Evolutionary conservation across 1,140 invertebrate species (phyloP).

Genomic region (Trialeurodes vaporariorum): DNA sequence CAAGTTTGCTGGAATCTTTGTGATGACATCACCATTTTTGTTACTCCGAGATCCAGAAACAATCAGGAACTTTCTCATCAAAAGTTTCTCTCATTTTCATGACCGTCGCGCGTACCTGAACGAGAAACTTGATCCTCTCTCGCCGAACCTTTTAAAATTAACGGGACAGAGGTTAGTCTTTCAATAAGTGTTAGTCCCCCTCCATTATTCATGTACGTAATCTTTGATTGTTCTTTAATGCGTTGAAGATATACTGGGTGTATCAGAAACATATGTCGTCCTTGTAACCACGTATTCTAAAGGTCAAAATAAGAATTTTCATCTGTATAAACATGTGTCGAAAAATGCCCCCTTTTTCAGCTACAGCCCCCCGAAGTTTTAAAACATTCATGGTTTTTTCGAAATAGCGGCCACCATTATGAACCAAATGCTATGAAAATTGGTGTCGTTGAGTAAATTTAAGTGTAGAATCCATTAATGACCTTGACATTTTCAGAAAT

Average conservation of each 20-base stretch:
- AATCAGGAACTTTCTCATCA: slow-evolving; percentile 38
- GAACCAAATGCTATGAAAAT: too few species aligned
- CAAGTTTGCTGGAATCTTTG: slow-evolving; percentile 20
- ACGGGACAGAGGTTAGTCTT: slow-evolving; percentile 37
- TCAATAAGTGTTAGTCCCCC: not conserved
- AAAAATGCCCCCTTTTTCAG: too few species aligned
- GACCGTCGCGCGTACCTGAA: slow-evolving; percentile 32
- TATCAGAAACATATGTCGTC: too few species aligned
- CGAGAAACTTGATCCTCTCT: slow-evolving; percentile 39
- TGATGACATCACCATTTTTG: slow-evolving; percentile 27
- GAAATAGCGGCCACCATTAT: too few species aligned
- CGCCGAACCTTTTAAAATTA: slow-evolving; percentile 41
- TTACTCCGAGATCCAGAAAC: slow-evolving; percentile 36
- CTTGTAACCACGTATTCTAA: too few species aligned
- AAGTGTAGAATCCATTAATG: too few species aligned
- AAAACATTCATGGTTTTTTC: too few species aligned
- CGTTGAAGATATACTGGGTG: not conserved
- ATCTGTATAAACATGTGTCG: too few species aligned
- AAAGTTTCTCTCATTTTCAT: slow-evolving; percentile 37
- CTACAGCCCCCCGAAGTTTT: too few species aligned
- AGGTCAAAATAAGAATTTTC: too few species aligned
- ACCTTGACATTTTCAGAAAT: too few species aligned
- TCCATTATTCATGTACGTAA: not conserved
- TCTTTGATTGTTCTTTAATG: not conserved
- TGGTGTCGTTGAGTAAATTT: too few species aligned